Percentiles rank a stretch among this genome's conserved stretches.
phyloP scores from a whole-genome alignment of 2,797 vertebrate species.

The Propithecus perrieri region DNA sequence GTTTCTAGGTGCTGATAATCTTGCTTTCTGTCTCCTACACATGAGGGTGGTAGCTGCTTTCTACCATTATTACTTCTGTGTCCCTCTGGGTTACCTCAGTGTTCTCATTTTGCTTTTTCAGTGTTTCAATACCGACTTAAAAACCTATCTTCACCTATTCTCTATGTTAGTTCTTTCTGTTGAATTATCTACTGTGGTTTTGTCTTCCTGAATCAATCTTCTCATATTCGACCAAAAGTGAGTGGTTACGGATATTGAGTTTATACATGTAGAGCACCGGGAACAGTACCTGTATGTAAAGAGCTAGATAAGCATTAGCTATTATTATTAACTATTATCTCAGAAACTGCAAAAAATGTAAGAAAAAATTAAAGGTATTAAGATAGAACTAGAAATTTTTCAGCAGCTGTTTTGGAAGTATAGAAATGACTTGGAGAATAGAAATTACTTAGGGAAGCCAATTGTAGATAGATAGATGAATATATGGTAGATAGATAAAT shows the following conservation, averaged over 20 bases:
- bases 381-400: constrained; percentile 16
- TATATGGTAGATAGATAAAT: neutral
- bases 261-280: neutral
- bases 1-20: neutral
- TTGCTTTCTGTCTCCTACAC: neutral
- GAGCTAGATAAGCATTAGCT: neutral
- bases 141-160: neutral
- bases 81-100: neutral
- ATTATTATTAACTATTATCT: neutral
- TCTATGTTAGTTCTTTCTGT: neutral
- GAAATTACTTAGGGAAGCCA: neutral
- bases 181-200: constrained; percentile 12
- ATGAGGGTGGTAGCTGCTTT: neutral
- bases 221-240: neutral
- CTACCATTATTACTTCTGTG: neutral
- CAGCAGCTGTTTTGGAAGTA: neutral
- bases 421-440: neutral
- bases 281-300: neutral
- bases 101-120: neutral
- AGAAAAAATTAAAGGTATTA: neutral
- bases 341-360: neutral
- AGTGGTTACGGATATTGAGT: neutral
- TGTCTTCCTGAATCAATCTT: neutral
- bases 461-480: neutral
- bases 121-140: neutral